Evolutionary conservation across 1,140 invertebrate species (phyloP), one percentile per base, ranked within the genome.

Genomic region (Nebria ingens): DNA sequence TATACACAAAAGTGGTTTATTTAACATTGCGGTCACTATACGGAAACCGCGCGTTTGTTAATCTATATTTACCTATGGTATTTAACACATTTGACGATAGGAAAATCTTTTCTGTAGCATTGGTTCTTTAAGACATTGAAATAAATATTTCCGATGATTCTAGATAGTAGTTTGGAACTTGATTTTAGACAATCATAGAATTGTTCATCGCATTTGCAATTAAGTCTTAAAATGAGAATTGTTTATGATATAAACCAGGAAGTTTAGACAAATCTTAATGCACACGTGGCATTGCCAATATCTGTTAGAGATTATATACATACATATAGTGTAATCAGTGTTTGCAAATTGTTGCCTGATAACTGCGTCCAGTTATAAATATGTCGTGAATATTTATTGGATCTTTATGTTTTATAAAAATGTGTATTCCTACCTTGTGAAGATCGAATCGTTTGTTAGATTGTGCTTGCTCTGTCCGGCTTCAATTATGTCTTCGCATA

Each of bases 31-130:
- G n/a, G n/a, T n/a, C n/a, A n/a, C n/a, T n/a, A n/a, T n/a, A n/a
- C n/a, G n/a, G n/a, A n/a, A n/a, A n/a, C n/a, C n/a, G n/a, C n/a
- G n/a, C n/a, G n/a, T n/a, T n/a, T n/a, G n/a, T n/a, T n/a, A 62
- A 57, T 62, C 62, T 62, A 59, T 50, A 66, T 56, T 45, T 57
- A 61, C 2, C 56, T 63, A 17, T 45, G 40, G 20, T 62, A 63
- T 62, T 73, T 68, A 51, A 72, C 73, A 66, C 85, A 88, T 1
- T 69, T 68, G 0, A 71, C 71, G 20, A 80, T 77, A 2, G 83
- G 83, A 66, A 82, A 81, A 56, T 86, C 83, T n/a, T 77, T 57
- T 53, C 75, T 76, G 60, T 79, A 88, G 65, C 86, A 88, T 64
- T 80, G 71, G 0, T 80, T 83, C 29, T 79, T 73, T 15, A 86